Evolutionary conservation across 2,888 invertebrate species (phyloP).

Genomic region (Timandra comae): DNA sequence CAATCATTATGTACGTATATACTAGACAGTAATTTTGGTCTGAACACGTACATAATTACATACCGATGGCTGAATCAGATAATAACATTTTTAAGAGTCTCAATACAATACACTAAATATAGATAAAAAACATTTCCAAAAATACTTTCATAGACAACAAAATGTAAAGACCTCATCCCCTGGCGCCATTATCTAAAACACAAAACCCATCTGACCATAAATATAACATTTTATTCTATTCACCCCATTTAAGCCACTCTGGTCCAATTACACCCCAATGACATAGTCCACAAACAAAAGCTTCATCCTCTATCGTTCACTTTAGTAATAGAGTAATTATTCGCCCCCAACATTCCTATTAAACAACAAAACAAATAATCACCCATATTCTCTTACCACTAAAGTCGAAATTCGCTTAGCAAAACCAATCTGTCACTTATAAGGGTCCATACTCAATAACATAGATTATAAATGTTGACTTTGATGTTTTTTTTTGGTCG

Average conservation of each 20-base stretch:
- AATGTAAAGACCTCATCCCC: too few relatives aligned
- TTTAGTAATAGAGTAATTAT: slow-evolving; percentile 35
- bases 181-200: too few relatives aligned
- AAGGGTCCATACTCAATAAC: not conserved
- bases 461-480: slow-evolving; percentile 9
- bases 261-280: slow-evolving; percentile 25
- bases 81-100: too few relatives aligned
- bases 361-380: not conserved
- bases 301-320: slow-evolving; percentile 25
- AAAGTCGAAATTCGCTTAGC: not conserved
- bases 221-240: not conserved
- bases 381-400: slow-evolving; percentile 2
- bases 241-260: slow-evolving; percentile 1
- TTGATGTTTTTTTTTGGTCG: slow-evolving; percentile 8
- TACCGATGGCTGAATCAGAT: too few relatives aligned
- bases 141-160: too few relatives aligned
- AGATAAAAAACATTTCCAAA: too few relatives aligned
- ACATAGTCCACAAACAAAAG: slow-evolving; percentile 28
- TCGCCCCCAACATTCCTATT: slow-evolving; percentile 6
- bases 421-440: too few relatives aligned
- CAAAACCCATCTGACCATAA: too few relatives aligned
- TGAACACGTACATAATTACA: too few relatives aligned
- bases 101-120: too few relatives aligned
- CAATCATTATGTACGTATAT: too few relatives aligned
- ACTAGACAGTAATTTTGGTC: too few relatives aligned